Evolutionary conservation across 1,140 invertebrate genomes (phyloP), one percentile per base, ranked within the genome.

Genomic region (Anastatus disparis): DNA sequence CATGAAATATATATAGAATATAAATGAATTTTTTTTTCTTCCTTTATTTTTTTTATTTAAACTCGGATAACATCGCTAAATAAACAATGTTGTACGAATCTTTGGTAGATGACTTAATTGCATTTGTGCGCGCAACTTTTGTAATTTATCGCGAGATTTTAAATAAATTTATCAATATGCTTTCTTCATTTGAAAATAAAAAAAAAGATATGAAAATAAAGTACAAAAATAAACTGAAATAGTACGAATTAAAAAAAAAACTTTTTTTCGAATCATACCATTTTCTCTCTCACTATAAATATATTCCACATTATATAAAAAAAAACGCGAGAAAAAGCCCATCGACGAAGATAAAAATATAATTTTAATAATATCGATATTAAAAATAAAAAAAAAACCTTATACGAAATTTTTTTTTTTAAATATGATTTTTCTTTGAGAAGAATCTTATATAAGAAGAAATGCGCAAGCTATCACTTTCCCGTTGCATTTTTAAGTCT

Each of bases 31-130:
- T 44, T 29, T 64, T 56, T n/a, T 20, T 46, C 22, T 61, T 15
- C 15, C 42, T 35, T 35, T 35, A 35, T 10, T 6, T 26, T 24
- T 52, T 24, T 52, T 6, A 6, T 53, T 66, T 66, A 2, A 66
- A 66, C 35, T 42, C 20, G 40, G 40, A n/a, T 42, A 55, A 56
- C 63, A 55, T 56, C 38, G 50, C 35, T 66, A 17, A 38, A 44
- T 42, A 66, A 42, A 62, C 42, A 70, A 70, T 70, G 63, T 66
- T 56, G 50, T 58, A 70, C 50, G 61, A 70, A 70, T 70, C 69
- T 70, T 70, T 70, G 69, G 69, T 70, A 70, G 61, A 20, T 64
- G 69, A 64, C 61, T 70, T 70, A 35, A 56, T 55, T 26, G 68
- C 50, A 35, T 61, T 2, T 40, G 58, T 31, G 50, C 48, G 31